Conservation (phyloP, 2,888 invertebrate species). For the Tenthredo notha region DNA sequence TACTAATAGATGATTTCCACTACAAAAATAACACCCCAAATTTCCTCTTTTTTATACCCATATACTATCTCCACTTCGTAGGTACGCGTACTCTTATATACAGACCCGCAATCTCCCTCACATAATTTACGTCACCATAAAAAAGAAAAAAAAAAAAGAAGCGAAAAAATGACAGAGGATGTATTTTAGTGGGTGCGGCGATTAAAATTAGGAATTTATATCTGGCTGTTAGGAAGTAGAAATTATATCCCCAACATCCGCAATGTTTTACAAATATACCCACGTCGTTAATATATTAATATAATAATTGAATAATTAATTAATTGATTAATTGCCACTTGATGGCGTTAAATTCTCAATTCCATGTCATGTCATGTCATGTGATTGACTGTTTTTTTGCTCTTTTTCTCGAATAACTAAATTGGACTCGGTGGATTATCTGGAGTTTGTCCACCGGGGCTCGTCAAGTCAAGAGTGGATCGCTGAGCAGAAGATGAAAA, state of each 20-base stretch:
- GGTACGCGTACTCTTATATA: neutral
- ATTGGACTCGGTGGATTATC: slow-evolving; percentile 31
- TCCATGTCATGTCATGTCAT: neutral
- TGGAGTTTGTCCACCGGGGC: slow-evolving; percentile 3
- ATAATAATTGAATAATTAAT: neutral
- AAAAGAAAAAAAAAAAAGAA: slow-evolving; percentile 20
- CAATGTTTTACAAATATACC: neutral
- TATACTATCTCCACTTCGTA: neutral
- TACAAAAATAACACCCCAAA: slow-evolving; percentile 18
- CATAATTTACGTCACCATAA: slow-evolving; percentile 18
- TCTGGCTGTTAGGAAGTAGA: slow-evolving; percentile 16
- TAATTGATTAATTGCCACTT: neutral
- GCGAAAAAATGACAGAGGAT: neutral
- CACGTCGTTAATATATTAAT: neutral
- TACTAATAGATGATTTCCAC: slow-evolving; percentile 11
- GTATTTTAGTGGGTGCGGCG: slow-evolving; percentile 21
- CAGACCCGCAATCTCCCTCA: neutral
- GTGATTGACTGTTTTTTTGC: neutral
- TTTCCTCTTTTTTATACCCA: neutral
- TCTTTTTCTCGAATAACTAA: neutral
- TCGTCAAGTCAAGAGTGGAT: slow-evolving; percentile 43
- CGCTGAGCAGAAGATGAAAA: neutral
- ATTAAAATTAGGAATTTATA: slow-evolving; percentile 45
- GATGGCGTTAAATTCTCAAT: neutral
- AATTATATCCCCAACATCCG: neutral